phyloP scores from a whole-genome alignment of 2,113 vertebrate species.

The Pseudois nayaur region DNA sequence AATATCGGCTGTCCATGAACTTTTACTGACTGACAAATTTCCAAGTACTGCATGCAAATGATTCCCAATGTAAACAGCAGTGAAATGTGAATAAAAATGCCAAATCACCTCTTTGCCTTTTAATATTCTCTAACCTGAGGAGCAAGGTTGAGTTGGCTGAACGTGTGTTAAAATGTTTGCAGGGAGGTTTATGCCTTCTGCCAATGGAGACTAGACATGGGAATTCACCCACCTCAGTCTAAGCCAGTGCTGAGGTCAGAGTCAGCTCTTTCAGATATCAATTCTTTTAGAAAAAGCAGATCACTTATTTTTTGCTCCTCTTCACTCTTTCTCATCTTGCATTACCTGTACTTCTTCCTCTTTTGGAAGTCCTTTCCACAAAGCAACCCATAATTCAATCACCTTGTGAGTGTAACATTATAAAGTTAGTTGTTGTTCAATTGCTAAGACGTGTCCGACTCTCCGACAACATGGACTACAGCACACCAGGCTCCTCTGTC shows the following conservation, averaged over 20 bases:
- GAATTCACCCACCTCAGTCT: background rate
- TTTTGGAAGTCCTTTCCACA: background rate
- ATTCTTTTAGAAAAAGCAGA: background rate
- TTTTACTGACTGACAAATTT: conserved; percentile 30
- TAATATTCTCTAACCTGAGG: background rate
- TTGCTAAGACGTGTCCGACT: fast-evolving
- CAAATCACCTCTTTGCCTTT: background rate
- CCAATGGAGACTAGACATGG: background rate
- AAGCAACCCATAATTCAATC: background rate
- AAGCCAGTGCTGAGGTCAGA: background rate
- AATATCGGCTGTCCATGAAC: background rate
- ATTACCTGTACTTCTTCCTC: background rate
- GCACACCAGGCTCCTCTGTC: background rate
- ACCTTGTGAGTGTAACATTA: background rate
- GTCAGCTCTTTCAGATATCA: background rate
- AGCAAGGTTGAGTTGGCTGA: background rate
- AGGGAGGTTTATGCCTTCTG: background rate
- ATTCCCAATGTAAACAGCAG: background rate
- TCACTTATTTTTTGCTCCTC: background rate
- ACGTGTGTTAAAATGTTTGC: background rate
- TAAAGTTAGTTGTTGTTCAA: background rate
- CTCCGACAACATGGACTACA: background rate
- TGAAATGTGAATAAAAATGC: conserved; percentile 19
- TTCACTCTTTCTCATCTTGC: background rate
- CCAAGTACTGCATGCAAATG: background rate